Conservation (phyloP, 2,888 invertebrate genomes). For the Galerucella nymphaeae region DNA sequence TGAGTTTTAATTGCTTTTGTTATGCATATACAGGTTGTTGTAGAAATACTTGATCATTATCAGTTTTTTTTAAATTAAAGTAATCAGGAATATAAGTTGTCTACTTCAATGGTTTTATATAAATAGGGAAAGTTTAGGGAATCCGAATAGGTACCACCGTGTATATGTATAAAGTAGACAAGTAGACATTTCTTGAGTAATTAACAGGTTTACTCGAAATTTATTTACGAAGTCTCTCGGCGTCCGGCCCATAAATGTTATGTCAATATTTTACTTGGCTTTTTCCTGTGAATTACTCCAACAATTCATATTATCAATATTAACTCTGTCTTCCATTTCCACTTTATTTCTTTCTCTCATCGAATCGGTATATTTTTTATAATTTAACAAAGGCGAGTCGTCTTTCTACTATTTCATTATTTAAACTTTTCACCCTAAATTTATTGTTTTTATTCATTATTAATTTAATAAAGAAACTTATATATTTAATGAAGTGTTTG, state of each 20-base stretch:
- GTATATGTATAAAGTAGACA: neutral
- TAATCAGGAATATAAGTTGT: neutral
- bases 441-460: too few relatives aligned
- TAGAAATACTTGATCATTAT: too few relatives aligned
- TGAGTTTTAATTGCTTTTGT: too few relatives aligned
- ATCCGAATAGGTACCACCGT: too few relatives aligned
- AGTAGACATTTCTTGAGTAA: conserved; percentile 61
- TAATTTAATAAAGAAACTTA: too few relatives aligned
- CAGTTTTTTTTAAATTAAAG: too few relatives aligned
- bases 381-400: neutral
- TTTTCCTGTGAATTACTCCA: conserved; percentile 62
- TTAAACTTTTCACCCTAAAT: too few relatives aligned
- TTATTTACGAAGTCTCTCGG: conserved; percentile 64
- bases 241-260: conserved; percentile 65
- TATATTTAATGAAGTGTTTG: too few relatives aligned
- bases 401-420: too few relatives aligned
- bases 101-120: neutral
- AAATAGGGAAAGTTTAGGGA: too few relatives aligned
- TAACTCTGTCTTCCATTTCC: conserved; percentile 58
- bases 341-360: conserved; percentile 26
- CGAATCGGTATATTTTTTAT: neutral
- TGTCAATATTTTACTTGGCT: conserved; percentile 64
- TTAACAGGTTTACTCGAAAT: conserved; percentile 65
- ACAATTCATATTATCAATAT: conserved; percentile 63
- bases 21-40: too few relatives aligned